These are phyloP conservation scores for Xenopus laevis DNA, from an alignment of 2,113 vertebrate species.

Conservation along the genomic window DNA sequence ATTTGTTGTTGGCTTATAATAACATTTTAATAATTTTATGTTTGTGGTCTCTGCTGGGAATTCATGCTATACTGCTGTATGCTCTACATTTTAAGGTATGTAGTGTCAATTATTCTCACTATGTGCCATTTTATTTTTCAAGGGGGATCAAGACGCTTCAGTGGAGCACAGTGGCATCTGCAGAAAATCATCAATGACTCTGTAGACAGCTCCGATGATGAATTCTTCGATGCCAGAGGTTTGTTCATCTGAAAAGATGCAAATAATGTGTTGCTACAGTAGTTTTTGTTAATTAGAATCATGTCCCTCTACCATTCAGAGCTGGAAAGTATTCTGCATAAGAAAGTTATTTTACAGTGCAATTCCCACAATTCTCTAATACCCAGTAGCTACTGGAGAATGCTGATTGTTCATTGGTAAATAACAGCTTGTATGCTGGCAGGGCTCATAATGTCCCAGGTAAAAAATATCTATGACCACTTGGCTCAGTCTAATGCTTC, in stretches of 20 bases:
- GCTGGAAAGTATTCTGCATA: neutral
- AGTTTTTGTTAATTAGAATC: neutral
- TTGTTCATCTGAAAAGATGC: slow-evolving; percentile 50
- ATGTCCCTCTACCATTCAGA: neutral
- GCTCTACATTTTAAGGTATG: no score
- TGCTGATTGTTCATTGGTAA: no score
- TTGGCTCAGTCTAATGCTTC: no score
- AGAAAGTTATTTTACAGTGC: neutral
- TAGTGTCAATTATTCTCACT: neutral
- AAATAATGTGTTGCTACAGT: neutral
- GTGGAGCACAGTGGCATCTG: slow-evolving; percentile 77
- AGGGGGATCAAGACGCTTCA: slow-evolving; percentile 71
- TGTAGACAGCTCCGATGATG: slow-evolving; percentile 93
- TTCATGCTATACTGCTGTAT: no score
- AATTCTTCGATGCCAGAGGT: slow-evolving; percentile 98
- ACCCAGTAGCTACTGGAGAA: no score
- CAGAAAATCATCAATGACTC: slow-evolving; percentile 85
- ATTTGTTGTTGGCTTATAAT: no score
- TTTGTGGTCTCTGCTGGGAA: no score
- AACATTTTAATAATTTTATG: no score
- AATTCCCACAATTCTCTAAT: no score
- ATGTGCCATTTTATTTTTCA: slow-evolving; percentile 7
- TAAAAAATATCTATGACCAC: no score
- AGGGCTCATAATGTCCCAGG: no score
- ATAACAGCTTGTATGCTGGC: no score